phyloP scores from a whole-genome alignment of 2,888 invertebrate genomes.

The Thalpophila matura region DNA sequence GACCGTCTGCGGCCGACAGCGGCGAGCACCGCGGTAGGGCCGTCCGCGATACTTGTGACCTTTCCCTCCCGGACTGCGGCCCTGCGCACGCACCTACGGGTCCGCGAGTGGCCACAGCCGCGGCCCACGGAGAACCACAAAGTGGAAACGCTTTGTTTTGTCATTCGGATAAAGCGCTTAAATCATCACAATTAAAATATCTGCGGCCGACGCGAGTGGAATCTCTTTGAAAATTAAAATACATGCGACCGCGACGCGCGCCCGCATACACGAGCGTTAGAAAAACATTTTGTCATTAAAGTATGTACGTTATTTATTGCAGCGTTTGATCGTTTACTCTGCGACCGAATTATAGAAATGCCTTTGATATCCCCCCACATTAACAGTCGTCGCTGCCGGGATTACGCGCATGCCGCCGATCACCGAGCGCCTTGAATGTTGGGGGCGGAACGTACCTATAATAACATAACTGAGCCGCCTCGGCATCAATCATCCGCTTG shows the following conservation, averaged over 20 bases:
- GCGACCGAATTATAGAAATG: constrained; percentile 64
- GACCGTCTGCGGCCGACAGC: not conserved
- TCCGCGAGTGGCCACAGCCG: not conserved
- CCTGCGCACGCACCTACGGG: too few species aligned
- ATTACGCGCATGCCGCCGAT: constrained; percentile 35
- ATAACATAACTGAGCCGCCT: too few species aligned
- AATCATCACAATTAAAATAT: constrained; percentile 86
- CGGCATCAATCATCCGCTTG: too few species aligned
- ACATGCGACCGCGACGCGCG: constrained; percentile 51
- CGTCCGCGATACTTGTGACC: too few species aligned
- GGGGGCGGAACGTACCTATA: too few species aligned
- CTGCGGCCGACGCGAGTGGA: constrained; percentile 70
- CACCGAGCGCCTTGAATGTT: too few species aligned
- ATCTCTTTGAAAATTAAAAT: constrained; percentile 82
- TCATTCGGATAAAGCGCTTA: constrained; percentile 76
- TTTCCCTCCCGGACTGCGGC: too few species aligned
- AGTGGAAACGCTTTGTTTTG: constrained; percentile 77
- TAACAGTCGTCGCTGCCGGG: constrained; percentile 45
- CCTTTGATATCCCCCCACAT: constrained; percentile 65
- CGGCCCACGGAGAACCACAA: constrained; percentile 48
- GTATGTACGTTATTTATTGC: constrained; percentile 69
- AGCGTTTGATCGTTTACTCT: constrained; percentile 63
- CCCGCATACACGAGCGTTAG: constrained; percentile 31
- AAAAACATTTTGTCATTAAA: constrained; percentile 60
- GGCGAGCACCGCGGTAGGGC: too few species aligned